Evolutionary conservation across 2,888 invertebrate species (phyloP).

Genomic region (Volucella inanis): DNA sequence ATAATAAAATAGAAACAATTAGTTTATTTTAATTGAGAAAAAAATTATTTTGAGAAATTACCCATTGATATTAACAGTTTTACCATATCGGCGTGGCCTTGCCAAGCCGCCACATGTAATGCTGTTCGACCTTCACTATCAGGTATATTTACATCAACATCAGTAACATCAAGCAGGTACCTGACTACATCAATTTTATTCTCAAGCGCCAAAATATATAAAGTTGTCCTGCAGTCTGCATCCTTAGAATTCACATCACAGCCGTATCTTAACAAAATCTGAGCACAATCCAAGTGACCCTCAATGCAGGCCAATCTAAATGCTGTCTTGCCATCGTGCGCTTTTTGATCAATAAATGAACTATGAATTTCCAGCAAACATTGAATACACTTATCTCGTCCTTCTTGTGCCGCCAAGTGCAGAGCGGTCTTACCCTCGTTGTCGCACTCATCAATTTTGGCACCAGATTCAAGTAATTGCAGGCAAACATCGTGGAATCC

Average conservation of each 20-base stretch:
- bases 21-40: too few relatives aligned
- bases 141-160: conserved; percentile 92
- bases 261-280: conserved; percentile 87
- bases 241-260: conserved; percentile 95
- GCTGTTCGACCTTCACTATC: conserved; percentile 96
- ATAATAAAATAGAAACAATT: too few relatives aligned
- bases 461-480: conserved; percentile 90
- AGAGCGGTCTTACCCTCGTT: conserved; percentile 95
- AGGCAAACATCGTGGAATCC: conserved; percentile 84
- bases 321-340: conserved; percentile 95
- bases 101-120: conserved; percentile 95
- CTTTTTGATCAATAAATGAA: conserved; percentile 92
- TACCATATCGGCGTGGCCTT: conserved; percentile 97
- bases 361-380: conserved; percentile 89
- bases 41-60: conserved; percentile 77
- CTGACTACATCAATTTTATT: conserved; percentile 93
- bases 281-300: conserved; percentile 88
- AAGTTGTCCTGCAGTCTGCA: conserved; percentile 95
- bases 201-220: conserved; percentile 95
- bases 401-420: conserved; percentile 95
- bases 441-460: conserved; percentile 93
- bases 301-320: conserved; percentile 85
- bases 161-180: conserved; percentile 89
- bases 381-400: conserved; percentile 86
- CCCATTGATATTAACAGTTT: conserved; percentile 90